Base-by-base conservation (phyloP, 2,797 vertebrate genomes). In the Moxostoma hubbsi region DNA sequence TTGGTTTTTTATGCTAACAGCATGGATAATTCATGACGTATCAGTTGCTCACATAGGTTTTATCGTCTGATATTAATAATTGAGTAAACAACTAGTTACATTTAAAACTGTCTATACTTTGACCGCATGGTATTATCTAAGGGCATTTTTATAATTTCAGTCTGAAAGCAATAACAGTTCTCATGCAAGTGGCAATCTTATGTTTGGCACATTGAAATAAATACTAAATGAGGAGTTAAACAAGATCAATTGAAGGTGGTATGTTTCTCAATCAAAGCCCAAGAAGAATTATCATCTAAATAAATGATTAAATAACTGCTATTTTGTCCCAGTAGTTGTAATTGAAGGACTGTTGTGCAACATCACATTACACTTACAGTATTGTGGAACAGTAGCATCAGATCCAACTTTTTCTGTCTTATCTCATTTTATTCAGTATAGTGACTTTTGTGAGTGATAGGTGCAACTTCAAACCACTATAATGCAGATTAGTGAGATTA, bases 161-260 rank as follows among this genome's bases (percentile, higher is more conserved):
- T 71, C 59, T 9, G 9, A 18, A 54, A 69, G 67, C 68, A 82
- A 76, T 61, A 82, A 36, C 1, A 65, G 59, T 50, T 51, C 45
- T 64, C 65, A 36, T 70, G 65, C 71, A 68, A 50, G 24, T 24
- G 2, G 24, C 24, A 24, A 24, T 24, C 24, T 36, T 36, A 36
- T 0, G 18, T 61, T 55, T 36, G 57, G 77, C 50, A 58, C 11
- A n/a, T 2, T 2, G 36, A 36, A 4, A 36, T 36, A 36, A 36
- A 36, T 36, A 36, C 36, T 36, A 36, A 36, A 4, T 36, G 3
- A 36, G 36, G 36, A 36, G 36, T 36, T 36, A 36, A 36, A 36
- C 36, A 49, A 24, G 12, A 36, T 51, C 9, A 43, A 2, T 59
- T 51, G 1, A 59, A 59, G 15, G 2, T 36, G 7, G 55, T 57